A percentile compares a stretch with the other conserved stretches of the same genome.
Evolutionary conservation across 2,113 vertebrate species (phyloP).

Genomic region (Lamprotornis superbus): DNA sequence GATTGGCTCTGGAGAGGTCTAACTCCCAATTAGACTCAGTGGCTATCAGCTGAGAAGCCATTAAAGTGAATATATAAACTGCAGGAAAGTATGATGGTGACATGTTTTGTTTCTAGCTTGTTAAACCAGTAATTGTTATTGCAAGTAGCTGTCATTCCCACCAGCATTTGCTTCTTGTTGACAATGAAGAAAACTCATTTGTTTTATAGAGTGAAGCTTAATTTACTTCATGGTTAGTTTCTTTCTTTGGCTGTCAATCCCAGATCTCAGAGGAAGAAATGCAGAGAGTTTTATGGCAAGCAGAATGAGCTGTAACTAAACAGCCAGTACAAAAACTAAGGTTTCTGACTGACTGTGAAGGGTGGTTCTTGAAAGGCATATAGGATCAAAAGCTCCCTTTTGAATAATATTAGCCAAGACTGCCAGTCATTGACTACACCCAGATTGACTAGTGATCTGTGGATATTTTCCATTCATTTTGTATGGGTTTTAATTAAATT

Average conservation of each 20-base stretch:
- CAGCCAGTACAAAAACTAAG: not conserved
- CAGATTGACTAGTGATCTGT: not conserved
- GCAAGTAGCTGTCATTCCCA: slow-evolving; percentile 39
- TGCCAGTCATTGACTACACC: not conserved
- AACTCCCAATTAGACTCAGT: not conserved
- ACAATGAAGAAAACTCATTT: slow-evolving; percentile 51
- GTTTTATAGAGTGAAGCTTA: slow-evolving; percentile 47
- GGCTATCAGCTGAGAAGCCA: not conserved
- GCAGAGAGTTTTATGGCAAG: not conserved
- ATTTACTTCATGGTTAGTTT: slow-evolving; percentile 56
- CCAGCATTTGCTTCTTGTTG: slow-evolving; percentile 22
- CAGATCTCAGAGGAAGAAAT: not conserved
- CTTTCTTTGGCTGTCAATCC: slow-evolving; percentile 31
- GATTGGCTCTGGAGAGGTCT: not conserved
- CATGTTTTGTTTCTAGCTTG: slow-evolving; percentile 52
- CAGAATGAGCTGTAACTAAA: slow-evolving; percentile 31
- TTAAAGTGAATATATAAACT: slow-evolving; percentile 1
- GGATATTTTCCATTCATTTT: not conserved
- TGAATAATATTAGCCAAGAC: not conserved
- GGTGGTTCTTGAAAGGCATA: not conserved
- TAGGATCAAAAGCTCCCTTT: not conserved
- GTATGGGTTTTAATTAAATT: not conserved
- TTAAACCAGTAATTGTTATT: slow-evolving; percentile 60
- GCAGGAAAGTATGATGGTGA: not conserved
- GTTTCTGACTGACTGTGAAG: not conserved